Evolutionary conservation across 1,140 invertebrate species (phyloP).

Genomic region (Holcopasites calliopsidis): DNA sequence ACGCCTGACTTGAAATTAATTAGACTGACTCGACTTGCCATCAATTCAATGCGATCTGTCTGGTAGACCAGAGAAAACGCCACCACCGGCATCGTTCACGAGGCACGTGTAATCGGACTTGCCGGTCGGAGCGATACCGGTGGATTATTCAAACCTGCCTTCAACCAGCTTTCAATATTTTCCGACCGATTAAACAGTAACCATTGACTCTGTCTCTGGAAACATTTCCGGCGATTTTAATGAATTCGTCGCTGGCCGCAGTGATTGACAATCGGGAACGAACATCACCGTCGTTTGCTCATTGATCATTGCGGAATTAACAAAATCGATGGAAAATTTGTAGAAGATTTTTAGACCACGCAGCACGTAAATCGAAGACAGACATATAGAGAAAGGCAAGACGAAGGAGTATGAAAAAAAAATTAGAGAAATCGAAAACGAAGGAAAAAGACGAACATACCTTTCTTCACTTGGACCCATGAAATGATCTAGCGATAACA

Average conservation of each 20-base stretch:
- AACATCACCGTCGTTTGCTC: background rate
- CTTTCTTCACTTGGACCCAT: background rate
- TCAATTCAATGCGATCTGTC: constrained; percentile 32
- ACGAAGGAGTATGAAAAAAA: too few species aligned
- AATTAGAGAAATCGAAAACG: too few species aligned
- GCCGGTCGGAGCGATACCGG: constrained; percentile 7
- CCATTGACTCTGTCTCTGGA: constrained; percentile 11
- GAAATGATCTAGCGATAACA: background rate
- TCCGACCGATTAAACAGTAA: constrained; percentile 27
- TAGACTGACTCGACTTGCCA: constrained; percentile 31
- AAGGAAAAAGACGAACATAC: too few species aligned
- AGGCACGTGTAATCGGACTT: constrained; percentile 30
- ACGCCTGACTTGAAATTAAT: constrained; percentile 38
- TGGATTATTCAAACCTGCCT: constrained; percentile 34
- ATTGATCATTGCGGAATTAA: background rate
- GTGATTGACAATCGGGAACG: background rate
- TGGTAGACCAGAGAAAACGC: background rate
- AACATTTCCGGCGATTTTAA: background rate
- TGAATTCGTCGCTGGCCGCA: background rate
- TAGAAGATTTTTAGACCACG: too few species aligned
- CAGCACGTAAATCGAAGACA: too few species aligned
- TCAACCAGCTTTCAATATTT: constrained; percentile 24
- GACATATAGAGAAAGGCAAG: too few species aligned
- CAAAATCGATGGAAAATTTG: too few species aligned
- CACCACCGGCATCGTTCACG: constrained; percentile 15